phyloP scores from a whole-genome alignment of 2,888 invertebrate species.

The Nomada fucata region DNA sequence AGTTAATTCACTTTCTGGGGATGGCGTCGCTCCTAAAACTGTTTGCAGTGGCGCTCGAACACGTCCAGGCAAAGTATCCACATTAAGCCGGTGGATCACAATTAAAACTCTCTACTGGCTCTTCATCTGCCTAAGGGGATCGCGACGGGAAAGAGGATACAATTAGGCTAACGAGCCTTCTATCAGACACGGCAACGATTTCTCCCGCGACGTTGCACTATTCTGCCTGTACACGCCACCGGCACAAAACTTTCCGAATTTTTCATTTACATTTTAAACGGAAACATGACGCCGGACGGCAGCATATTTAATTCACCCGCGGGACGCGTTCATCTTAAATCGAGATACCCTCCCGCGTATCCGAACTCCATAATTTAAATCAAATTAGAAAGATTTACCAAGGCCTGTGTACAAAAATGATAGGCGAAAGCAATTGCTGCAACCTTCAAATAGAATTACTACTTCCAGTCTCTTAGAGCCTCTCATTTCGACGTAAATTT shows the following conservation, averaged over 20 bases:
- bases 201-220: slow-evolving; percentile 6
- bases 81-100: slow-evolving; percentile 67
- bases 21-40: slow-evolving; percentile 58
- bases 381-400: no score
- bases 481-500: no score
- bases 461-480: no score
- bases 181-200: slow-evolving; percentile 50
- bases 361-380: no score
- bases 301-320: slow-evolving; percentile 6
- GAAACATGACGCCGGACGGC: background rate
- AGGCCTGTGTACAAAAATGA: no score
- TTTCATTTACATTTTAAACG: background rate
- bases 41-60: slow-evolving; percentile 62
- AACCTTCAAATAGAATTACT: no score
- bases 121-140: slow-evolving; percentile 35
- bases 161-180: slow-evolving; percentile 58
- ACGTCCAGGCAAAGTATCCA: slow-evolving; percentile 64
- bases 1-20: slow-evolving; percentile 69
- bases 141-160: slow-evolving; percentile 4
- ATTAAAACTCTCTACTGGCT: slow-evolving; percentile 65
- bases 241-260: slow-evolving; percentile 29
- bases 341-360: no score
- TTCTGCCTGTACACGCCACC: background rate
- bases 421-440: no score
- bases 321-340: background rate